Evolutionary conservation across 2,888 invertebrate species (phyloP), one percentile per base, ranked within the genome.

Genomic region (Drosophila melanosoma): DNA sequence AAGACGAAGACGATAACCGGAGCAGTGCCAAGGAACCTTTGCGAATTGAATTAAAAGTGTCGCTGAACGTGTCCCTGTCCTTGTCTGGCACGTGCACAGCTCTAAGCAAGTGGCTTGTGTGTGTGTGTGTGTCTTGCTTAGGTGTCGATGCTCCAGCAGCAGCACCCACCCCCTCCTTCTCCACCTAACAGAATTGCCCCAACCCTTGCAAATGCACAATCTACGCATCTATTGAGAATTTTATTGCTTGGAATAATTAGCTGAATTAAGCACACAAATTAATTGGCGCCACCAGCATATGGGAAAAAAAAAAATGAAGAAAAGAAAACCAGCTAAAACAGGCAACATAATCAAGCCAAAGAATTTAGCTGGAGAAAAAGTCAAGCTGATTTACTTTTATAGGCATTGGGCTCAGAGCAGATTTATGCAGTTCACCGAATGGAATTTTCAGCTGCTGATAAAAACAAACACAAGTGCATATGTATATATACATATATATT

Each of bases 21-120:
- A 49, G 52, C 56, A 51, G 51, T 52, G 77, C 69, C 84, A 83
- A 81, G 74, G 85, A 86, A 89, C 89, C 85, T 89, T 86, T 78
- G 80, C 84, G 87, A 86, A 87, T 87, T 87, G 83, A 87, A 87
- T 88, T 88, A 90, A 90, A 90, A 86, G 88, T 89, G 87, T 87
- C 82, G 72, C 74, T 68, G 82, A 83, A 86, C 89, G 88, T 82
- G 82, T 87, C 82, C 81, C 74, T 75, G 82, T 81, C 69, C 78
- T 69, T 70, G 70, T 65, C 64, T 63, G 32, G 59, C 81, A 71
- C 76, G 76, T 72, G 81, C 70, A 32, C 26, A 32, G 40, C 42
- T 17, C 36, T 11, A 15, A 33, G 29, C 48, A 20, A 32, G 32
- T 23, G 33, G 48, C 54, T 40, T 54, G n/a, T 23, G 64, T 51